Evolutionary conservation across 2,797 vertebrate species (phyloP).

Genomic region (Salarias fasciatus): DNA sequence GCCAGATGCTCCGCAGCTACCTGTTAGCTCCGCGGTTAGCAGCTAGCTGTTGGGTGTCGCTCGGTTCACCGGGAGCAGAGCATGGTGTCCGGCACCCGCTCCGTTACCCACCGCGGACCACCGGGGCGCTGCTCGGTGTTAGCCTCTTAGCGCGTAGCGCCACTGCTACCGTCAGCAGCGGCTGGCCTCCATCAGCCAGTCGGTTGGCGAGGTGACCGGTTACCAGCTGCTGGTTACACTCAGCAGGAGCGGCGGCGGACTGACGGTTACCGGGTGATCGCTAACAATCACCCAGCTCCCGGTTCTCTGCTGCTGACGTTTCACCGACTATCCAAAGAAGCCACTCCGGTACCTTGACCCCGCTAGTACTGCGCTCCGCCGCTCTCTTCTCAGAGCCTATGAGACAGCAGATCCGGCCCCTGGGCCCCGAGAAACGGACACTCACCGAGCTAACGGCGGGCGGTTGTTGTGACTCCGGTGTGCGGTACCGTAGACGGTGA

Average conservation of each 20-base stretch:
- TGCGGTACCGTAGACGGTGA: constrained; percentile 22
- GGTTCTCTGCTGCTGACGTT: constrained; percentile 1
- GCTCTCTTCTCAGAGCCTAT: too few relatives aligned
- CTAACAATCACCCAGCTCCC: constrained; percentile 21
- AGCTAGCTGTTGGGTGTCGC: constrained; percentile 1
- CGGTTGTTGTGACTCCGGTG: constrained; percentile 61
- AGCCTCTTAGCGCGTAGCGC: constrained; percentile 41
- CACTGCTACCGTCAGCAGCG: constrained; percentile 10
- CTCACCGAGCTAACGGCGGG: constrained; percentile 9
- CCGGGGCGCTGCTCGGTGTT: constrained; percentile 11
- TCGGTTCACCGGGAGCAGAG: constrained; percentile 19
- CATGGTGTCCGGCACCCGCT: constrained; percentile 16
- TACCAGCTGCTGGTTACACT: not conserved
- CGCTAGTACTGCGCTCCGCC: not conserved
- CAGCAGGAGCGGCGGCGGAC: not conserved
- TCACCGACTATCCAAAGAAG: not conserved
- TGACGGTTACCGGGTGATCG: not conserved
- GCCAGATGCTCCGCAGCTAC: constrained; percentile 38
- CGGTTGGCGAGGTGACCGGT: not conserved
- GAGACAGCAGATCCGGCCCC: not conserved
- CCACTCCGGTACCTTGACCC: not conserved
- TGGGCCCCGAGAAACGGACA: constrained; percentile 13
- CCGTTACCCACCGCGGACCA: constrained; percentile 4
- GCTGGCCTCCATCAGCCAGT: not conserved
- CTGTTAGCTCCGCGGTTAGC: constrained; percentile 31